These are phyloP conservation scores for Tolypeutes matacus DNA, from an alignment of 2,797 vertebrate genomes.

Conservation along the genomic window DNA sequence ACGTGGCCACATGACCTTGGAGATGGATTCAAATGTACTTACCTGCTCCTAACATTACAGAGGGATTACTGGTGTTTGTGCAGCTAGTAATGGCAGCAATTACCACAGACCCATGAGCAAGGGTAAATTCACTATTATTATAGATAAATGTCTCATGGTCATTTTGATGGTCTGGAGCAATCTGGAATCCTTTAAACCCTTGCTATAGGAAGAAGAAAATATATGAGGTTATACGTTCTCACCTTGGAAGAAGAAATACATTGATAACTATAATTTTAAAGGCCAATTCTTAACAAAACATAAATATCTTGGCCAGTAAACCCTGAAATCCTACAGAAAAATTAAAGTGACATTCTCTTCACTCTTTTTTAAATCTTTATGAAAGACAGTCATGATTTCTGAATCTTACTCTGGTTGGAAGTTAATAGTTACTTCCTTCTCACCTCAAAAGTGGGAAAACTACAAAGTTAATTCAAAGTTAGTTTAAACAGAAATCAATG, in stretches of 20 bases:
- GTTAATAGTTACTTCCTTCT: slow-evolving; percentile 9
- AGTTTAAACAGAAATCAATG: not conserved
- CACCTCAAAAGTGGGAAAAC: not conserved
- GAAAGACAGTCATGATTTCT: slow-evolving; percentile 41
- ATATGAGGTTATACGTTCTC: slow-evolving; percentile 37
- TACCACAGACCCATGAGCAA: slow-evolving; percentile 96
- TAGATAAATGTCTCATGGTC: slow-evolving; percentile 90
- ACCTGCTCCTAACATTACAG: slow-evolving; percentile 99
- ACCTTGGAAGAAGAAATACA: slow-evolving; percentile 40
- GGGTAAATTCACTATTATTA: slow-evolving; percentile 89
- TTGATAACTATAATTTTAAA: slow-evolving; percentile 46
- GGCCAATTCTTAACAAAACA: slow-evolving; percentile 19
- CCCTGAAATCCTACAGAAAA: slow-evolving; percentile 45
- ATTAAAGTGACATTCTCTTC: not conserved
- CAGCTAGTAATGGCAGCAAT: slow-evolving; percentile 99
- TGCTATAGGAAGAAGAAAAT: slow-evolving; percentile 88
- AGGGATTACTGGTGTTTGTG: slow-evolving; percentile 99
- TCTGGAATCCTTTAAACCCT: slow-evolving; percentile 99
- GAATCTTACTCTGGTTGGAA: slow-evolving; percentile 40
- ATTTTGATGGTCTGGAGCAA: slow-evolving; percentile 89
- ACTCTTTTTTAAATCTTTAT: slow-evolving; percentile 30
- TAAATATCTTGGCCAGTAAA: slow-evolving; percentile 12
- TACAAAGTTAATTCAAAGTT: slow-evolving; percentile 40
- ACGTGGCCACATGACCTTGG: not conserved
- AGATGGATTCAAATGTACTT: slow-evolving; percentile 65